Base-by-base conservation (phyloP, 2,113 vertebrate species). In the Bufo bufo region DNA sequence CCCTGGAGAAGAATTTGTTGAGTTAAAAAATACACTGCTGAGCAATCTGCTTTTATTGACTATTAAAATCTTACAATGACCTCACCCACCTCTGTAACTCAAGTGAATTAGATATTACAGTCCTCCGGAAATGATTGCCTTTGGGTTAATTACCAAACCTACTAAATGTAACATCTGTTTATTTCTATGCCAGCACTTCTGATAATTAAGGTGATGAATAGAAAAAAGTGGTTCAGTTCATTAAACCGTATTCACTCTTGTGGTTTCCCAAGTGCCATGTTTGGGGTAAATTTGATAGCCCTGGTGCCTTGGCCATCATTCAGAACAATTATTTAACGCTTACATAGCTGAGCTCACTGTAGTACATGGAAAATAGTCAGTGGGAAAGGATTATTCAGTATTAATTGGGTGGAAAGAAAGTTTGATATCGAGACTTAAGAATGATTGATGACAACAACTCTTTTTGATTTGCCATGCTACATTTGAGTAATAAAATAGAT, bases 11-110 rank as follows among this genome's bases (percentile, higher is more conserved):
- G 23, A 77, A 77, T 83, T 78, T 75, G 47, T 75, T 77, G 45
- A 50, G 80, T 77, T 77, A 77, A 56, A 75, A 82, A 77, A 74
- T 77, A 83, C 71, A 77, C 79, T 77, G 69, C 87, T 88, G 87
- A 77, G 80, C 72, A 88, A 88, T 88, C 81, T 78, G 81, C 80
- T 74, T 83, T 77, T 88, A 88, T 88, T 82, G 86, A 75, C 86
- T 88, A 83, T 88, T 75, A 88, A 88, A 88, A 88, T 88, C 59
- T 88, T 82, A 77, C 81, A 88, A 88, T 77, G 87, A 84, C 87
- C 87, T 88, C 81, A 83, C 23, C 72, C 49, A 88, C 81, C 87
- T 84, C 87, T 88, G n/a, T 66, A 77, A 65, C 61, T 47, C 33
- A 33, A 88, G 71, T 77, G 81, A 88, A 83, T 84, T 88, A 83